phyloP scores from a whole-genome alignment of 2,113 vertebrate genomes.

The Ophiodon elongatus region DNA sequence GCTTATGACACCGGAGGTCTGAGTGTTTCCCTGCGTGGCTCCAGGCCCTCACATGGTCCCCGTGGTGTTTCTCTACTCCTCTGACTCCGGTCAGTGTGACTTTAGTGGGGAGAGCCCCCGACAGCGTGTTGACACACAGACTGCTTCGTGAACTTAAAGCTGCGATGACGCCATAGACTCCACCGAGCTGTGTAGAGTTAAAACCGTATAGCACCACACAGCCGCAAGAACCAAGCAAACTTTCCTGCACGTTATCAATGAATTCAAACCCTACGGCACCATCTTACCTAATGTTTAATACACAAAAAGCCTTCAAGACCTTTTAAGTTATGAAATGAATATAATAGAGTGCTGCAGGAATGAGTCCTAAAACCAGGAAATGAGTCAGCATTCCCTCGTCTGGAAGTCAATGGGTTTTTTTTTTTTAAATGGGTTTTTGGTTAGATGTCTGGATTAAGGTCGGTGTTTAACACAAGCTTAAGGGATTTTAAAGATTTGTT shows the following conservation, averaged over 20 bases:
- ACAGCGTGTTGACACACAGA: constrained; percentile 18
- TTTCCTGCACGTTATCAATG: not conserved
- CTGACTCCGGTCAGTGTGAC: constrained; percentile 4
- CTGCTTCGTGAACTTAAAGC: constrained; percentile 44
- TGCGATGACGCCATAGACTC: not conserved
- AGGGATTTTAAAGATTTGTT: not conserved
- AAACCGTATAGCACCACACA: not conserved
- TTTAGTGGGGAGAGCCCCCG: not conserved
- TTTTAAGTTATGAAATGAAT: not conserved
- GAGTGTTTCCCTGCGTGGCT: constrained; percentile 11
- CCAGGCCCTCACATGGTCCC: constrained; percentile 27
- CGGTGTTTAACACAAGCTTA: not conserved
- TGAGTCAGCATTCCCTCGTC: not conserved
- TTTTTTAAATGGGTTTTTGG: no score
- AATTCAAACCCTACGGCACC: not conserved
- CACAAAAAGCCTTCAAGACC: not conserved
- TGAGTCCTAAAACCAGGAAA: not conserved
- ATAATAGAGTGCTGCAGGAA: not conserved
- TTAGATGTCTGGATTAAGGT: not conserved
- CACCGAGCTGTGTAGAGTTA: constrained; percentile 15
- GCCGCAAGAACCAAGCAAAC: not conserved
- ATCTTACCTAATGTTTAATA: not conserved
- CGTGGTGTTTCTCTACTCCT: not conserved
- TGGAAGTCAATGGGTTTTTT: not conserved
- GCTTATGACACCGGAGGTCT: constrained; percentile 3